Conservation (phyloP, 1,140 invertebrate genomes). For the Branchinecta lindahli region DNA sequence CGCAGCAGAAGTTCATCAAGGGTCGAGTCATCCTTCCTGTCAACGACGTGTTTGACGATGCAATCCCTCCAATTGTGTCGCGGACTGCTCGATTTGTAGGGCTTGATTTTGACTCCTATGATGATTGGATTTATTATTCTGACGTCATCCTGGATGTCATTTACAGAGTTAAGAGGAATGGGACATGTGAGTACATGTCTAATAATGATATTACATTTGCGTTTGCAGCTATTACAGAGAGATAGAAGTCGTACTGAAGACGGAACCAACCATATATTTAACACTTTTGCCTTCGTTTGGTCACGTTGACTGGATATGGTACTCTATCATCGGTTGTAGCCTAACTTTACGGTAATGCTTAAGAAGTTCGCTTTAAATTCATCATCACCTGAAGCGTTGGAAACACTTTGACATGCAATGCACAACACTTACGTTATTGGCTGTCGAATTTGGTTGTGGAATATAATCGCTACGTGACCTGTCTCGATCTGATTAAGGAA, state of each 20-base stretch:
- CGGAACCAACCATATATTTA: too few species aligned
- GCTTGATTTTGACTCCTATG: conserved; percentile 83
- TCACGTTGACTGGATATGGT: too few species aligned
- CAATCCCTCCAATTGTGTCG: conserved; percentile 77
- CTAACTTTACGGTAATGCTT: too few species aligned
- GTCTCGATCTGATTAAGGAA: too few species aligned
- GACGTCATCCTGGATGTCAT: conserved; percentile 95
- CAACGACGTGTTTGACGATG: conserved; percentile 78
- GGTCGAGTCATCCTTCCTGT: conserved; percentile 81
- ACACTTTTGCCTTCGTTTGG: too few species aligned
- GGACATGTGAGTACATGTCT: conserved; percentile 41
- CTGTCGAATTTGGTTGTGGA: too few species aligned
- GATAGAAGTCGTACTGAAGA: conserved; percentile 26
- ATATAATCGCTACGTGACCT: too few species aligned
- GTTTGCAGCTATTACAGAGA: conserved; percentile 31
- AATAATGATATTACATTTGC: conserved; percentile 20
- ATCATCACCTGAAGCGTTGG: too few species aligned
- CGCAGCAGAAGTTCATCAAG: conserved; percentile 90
- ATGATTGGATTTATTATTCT: conserved; percentile 88
- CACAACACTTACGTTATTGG: too few species aligned
- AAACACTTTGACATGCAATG: too few species aligned
- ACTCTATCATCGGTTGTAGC: too few species aligned
- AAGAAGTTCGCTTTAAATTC: too few species aligned
- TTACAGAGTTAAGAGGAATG: conserved; percentile 74
- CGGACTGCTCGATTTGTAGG: conserved; percentile 84